phyloP scores from a whole-genome alignment of 2,888 invertebrate species.

The Eristalis pertinax region DNA sequence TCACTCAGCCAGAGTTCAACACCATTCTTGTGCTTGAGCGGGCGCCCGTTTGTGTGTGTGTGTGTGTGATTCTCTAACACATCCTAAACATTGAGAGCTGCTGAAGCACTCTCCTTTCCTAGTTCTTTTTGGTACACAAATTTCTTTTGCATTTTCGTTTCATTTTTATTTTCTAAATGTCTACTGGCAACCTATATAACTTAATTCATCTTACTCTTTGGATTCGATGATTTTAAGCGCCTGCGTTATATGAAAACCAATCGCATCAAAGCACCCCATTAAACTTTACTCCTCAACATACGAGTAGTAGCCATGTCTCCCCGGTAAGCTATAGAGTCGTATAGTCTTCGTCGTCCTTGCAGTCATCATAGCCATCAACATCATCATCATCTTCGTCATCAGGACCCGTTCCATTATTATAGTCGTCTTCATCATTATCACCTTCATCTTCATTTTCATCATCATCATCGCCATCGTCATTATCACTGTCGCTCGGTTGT shows the following conservation, averaged over 20 bases:
- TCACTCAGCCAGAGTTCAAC: constrained; percentile 27
- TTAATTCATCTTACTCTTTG: constrained; percentile 73
- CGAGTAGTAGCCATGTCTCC: constrained; percentile 63
- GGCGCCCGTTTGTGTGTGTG: constrained; percentile 14
- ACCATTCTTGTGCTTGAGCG: constrained; percentile 10
- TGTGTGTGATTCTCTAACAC: constrained; percentile 26
- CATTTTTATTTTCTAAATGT: constrained; percentile 61
- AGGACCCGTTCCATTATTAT: constrained; percentile 15
- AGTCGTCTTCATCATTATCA: constrained; percentile 14
- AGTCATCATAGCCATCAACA: constrained; percentile 61
- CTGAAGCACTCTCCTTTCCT: constrained; percentile 39
- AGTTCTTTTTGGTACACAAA: constrained; percentile 56
- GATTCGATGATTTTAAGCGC: constrained; percentile 83
- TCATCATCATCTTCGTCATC: constrained; percentile 64
- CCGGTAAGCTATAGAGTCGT: constrained; percentile 60
- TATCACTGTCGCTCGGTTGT: constrained; percentile 13
- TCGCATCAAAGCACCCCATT: constrained; percentile 83
- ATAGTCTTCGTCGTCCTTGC: constrained; percentile 66
- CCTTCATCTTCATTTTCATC: constrained; percentile 20
- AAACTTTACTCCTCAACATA: constrained; percentile 78
- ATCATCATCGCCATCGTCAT: constrained; percentile 8
- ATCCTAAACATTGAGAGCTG: constrained; percentile 51
- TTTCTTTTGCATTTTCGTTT: constrained; percentile 65
- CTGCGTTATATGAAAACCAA: constrained; percentile 83
- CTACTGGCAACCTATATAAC: constrained; percentile 71